These are phyloP conservation scores for Holothuria leucospilota DNA, from an alignment of 53 echinoderm and acorn worm species.

Conservation along the genomic window DNA sequence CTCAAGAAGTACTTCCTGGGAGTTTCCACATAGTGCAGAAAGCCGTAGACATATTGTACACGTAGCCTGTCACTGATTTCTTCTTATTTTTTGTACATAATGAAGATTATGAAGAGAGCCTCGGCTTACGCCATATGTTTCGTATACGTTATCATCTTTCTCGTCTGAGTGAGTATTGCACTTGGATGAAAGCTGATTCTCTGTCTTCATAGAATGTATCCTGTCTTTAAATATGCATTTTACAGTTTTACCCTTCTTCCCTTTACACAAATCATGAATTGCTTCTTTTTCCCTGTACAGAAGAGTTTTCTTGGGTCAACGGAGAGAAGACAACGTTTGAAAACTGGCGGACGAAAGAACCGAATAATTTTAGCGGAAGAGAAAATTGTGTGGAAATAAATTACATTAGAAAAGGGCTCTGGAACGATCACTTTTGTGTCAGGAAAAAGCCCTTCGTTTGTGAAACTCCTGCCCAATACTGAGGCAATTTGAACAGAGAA, in stretches of 20 bases:
- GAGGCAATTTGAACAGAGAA: too few relatives aligned
- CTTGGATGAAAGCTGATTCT: too few relatives aligned
- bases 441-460: constrained; percentile 34
- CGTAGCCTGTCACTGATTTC: too few relatives aligned
- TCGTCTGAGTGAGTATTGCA: too few relatives aligned
- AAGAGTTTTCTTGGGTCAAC: constrained; percentile 43
- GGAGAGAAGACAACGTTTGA: constrained; percentile 24
- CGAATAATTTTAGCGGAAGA: constrained; percentile 30
- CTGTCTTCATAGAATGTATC: too few relatives aligned
- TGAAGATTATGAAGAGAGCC: too few relatives aligned
- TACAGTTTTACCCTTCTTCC: neutral
- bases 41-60: too few relatives aligned
- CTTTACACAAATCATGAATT: neutral
- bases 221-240: neutral
- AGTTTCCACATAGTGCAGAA: too few relatives aligned
- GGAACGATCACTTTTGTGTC: constrained; percentile 43
- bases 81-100: too few relatives aligned
- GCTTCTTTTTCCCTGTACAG: neutral
- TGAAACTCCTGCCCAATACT: constrained; percentile 6
- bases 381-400: constrained; percentile 46
- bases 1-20: too few relatives aligned
- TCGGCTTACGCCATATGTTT: too few relatives aligned
- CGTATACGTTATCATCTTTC: too few relatives aligned
- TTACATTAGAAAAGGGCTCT: constrained; percentile 29
- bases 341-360: constrained; percentile 41